Base-by-base conservation (phyloP, 2,113 vertebrate genomes). In the Percina caprodes region DNA sequence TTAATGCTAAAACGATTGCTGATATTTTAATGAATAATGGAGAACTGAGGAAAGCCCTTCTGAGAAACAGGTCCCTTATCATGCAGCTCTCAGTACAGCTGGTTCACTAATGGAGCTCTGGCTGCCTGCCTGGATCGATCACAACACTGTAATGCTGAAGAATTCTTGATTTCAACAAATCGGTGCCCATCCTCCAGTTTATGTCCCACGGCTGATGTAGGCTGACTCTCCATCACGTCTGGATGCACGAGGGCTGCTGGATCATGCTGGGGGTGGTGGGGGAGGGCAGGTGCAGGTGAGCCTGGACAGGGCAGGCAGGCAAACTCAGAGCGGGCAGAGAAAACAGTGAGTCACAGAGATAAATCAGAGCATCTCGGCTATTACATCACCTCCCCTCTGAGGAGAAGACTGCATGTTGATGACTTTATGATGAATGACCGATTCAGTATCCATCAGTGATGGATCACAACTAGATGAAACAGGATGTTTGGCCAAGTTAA, bases 381-480 rank as follows among this genome's bases (percentile, higher is more conserved):
- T 60, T 88, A 46, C 55, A 88, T 89, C 80, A 79, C 49, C 51
- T 73, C 67, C 24, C 30, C n/a, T 77, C 52, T 54, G 87, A 85
- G 88, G 61, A 58, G 69, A 83, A 83, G 85, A 79, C 82, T 77
- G 84, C 59, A 62, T 77, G 86, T 58, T 91, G 90, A 91, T 88
- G 88, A 86, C 83, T 91, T 90, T 91, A 65, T 91, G 92, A 94
- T 90, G 86, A 80, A 91, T 91, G 88, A 46, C 59, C 23, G 86
- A 71, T 70, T 89, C 74, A 62, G 66, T 23, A 74, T 66, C 59
- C 59, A 80, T 88, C 72, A 75, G 58, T 67, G 85, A 91, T 89
- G 67, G 70, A 90, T 89, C 77, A 79, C 45, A n/a, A 59, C 8
- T 1, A 66, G 75, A 73, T 49, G 60, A 61, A 84, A n/a, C 39